Evolutionary conservation across 2,797 vertebrate species (phyloP).

Genomic region (Hippoglossus hippoglossus): DNA sequence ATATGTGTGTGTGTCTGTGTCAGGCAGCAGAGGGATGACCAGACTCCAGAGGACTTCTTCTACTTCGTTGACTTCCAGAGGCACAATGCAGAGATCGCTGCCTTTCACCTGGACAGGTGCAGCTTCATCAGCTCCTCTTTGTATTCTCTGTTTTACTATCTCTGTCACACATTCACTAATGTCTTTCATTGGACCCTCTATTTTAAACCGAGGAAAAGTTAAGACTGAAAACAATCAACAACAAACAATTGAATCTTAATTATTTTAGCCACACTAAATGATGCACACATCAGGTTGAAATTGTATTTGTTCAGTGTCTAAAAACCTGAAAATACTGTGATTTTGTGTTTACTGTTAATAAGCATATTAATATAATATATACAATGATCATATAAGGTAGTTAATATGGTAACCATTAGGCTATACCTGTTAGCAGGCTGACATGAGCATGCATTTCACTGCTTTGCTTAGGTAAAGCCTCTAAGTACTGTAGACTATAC

Average conservation of each 20-base stretch:
- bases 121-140: not conserved
- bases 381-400: no score
- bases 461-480: not conserved
- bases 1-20: slow-evolving; percentile 33
- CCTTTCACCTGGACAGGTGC: slow-evolving; percentile 97
- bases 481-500: not conserved
- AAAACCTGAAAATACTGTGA: no score
- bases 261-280: not conserved
- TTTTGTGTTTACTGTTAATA: no score
- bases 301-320: no score
- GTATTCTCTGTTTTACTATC: slow-evolving; percentile 14
- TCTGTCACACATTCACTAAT: no score
- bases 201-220: slow-evolving; percentile 15
- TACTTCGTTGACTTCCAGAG: slow-evolving; percentile 97
- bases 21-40: slow-evolving; percentile 93
- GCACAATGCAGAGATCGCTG: slow-evolving; percentile 97
- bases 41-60: slow-evolving; percentile 93
- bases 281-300: no score
- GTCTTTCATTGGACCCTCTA: slow-evolving; percentile 8
- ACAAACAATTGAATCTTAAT: no score
- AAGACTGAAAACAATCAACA: not conserved
- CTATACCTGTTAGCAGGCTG: not conserved
- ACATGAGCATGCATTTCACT: not conserved
- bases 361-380: no score
- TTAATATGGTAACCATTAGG: no score